Evolutionary conservation across 2,113 vertebrate genomes (phyloP).

Genomic region (Oostethus manadensis): DNA sequence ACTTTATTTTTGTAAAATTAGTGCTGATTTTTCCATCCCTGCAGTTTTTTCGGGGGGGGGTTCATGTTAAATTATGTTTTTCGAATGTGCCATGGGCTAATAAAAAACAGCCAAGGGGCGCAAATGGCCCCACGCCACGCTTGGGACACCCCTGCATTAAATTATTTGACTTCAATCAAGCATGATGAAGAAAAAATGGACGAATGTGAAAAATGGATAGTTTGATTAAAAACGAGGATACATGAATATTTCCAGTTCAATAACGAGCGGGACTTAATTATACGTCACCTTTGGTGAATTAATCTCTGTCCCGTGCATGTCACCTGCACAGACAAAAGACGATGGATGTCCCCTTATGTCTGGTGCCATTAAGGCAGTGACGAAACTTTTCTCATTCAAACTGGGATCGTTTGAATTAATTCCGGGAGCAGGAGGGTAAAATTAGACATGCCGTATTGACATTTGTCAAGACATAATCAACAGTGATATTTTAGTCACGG

Average conservation of each 20-base stretch:
- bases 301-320: slow-evolving; percentile 27
- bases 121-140: too few species aligned
- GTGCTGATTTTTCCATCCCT: too few species aligned
- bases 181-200: too few species aligned
- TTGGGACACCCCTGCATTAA: too few species aligned
- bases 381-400: slow-evolving; percentile 33
- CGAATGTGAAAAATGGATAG: too few species aligned
- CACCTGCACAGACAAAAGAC: slow-evolving; percentile 24
- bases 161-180: too few species aligned
- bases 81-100: too few species aligned
- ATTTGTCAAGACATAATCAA: slow-evolving; percentile 63
- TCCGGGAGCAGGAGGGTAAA: slow-evolving; percentile 43
- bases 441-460: slow-evolving; percentile 49
- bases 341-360: slow-evolving; percentile 34
- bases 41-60: too few species aligned
- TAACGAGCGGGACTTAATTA: slow-evolving; percentile 32
- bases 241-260: slow-evolving; percentile 21
- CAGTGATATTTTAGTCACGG: slow-evolving; percentile 62
- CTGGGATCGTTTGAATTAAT: slow-evolving; percentile 18
- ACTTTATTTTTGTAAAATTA: too few species aligned
- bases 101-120: too few species aligned
- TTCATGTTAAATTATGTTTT: too few species aligned
- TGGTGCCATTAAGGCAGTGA: slow-evolving; percentile 17
- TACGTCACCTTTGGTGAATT: slow-evolving; percentile 26
- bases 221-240: background rate